Evolutionary conservation across 1,140 invertebrate genomes (phyloP), one percentile per base, ranked within the genome.

Genomic region (Delia radicum): DNA sequence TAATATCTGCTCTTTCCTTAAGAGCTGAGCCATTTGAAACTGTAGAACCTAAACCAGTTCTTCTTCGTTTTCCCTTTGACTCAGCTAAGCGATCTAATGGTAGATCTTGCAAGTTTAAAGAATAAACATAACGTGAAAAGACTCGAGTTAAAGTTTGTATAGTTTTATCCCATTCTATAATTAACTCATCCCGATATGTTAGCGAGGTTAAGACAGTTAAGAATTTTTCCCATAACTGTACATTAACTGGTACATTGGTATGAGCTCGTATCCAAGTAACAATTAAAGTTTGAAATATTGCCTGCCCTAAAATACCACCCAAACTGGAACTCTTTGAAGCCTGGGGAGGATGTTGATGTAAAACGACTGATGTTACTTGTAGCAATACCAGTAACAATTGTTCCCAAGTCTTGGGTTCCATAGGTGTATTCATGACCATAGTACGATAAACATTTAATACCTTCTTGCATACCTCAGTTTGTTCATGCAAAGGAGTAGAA

Each of bases 191-290:
- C 93, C 96, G 98, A 78, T 94, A 93, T 1, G 96, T 98, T 0
- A 99, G 88, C 10, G 94, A 93, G 0, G 94, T 94, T 2, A 99
- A 88, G 27, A 98, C 93, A 76, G 91, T 90, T 78, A 98, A 90
- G 87, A 99, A 97, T 82, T 95, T 93, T 87, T 99, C 95, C 98
- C 98, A 99, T 5, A 99, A 87, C 80, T 95, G 92, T 8, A 92
- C 89, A 72, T 93, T 93, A 73, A 97, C 95, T 3, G 94, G 90
- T 3, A 98, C 96, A 87, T 98, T 98, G 75, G 98, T 89, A 87
- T 98, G 98, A 0, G 97, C 97, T 84, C 98, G 97, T 77, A 99
- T 98, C 96, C 97, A 99, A 0, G 96, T 98, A 48, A 99, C 97
- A 78, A 99, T 98, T 15, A 99, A 86, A 1, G 97, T 99, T 90